Evolutionary conservation across 2,113 vertebrate species (phyloP), one percentile per base, ranked within the genome.

Genomic region (Halcyon senegalensis): DNA sequence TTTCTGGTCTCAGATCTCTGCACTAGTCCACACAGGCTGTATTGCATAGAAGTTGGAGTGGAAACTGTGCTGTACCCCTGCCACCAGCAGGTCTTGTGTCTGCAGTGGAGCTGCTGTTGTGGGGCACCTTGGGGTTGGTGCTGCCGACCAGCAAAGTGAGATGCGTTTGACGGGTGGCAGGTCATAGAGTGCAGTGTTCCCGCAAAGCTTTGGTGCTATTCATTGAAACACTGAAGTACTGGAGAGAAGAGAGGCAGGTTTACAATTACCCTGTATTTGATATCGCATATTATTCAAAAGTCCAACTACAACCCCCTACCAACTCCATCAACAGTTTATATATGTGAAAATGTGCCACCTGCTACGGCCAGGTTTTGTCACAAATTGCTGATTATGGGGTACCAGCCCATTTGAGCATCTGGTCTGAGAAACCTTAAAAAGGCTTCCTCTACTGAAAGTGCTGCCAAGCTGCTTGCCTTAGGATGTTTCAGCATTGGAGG

Each of bases 401-500:
- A 64, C 30, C 68, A 72, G 51, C 69, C 82, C 28, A 7, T 80
- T 69, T 55, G 89, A 91, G 64, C 43, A 75, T 13, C 64, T 51
- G 75, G 76, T 9, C 77, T 68, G 73, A 72, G 77, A 63, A 85
- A 44, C 53, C 67, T 59, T 55, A 27, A 73, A 93, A 93, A 83
- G 79, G 39, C n/a, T 13, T 59, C 39, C 9, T 62, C 60, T 67
- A 1, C 28, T 30, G 66, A 25, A 30, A 53, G 44, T 11, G 53
- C 86, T 91, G 80, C 89, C 90, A 87, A 87, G 53, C 77, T 77
- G 79, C 30, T 83, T 0, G 28, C 86, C 80, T 85, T 48, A 33
- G 84, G 86, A 91, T 87, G 84, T 79, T 96, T 84, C 91, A 84
- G 89, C 5, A 1, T 44, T 73, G 66, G 69, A 96, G 89, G 89